phyloP scores from a whole-genome alignment of 2,797 vertebrate genomes.

The Microcaecilia unicolor region DNA sequence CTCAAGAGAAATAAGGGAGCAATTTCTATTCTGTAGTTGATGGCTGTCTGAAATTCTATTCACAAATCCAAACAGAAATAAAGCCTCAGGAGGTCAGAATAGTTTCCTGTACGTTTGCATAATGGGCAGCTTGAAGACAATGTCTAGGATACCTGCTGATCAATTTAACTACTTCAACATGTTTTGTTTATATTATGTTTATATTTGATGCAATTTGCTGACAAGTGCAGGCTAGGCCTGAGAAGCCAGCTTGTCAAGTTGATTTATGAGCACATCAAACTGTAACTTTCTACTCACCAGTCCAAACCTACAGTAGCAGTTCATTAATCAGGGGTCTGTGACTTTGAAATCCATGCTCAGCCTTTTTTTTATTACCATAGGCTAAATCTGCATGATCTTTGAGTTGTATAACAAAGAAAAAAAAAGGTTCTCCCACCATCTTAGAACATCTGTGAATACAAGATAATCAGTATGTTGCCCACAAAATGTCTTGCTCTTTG shows the following conservation, averaged over 20 bases:
- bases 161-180: constrained; percentile 82
- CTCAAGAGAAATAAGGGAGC: constrained; percentile 96
- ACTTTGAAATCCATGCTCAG: constrained; percentile 63
- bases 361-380: constrained; percentile 37
- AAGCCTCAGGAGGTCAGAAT: constrained; percentile 90
- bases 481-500: constrained; percentile 31
- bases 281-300: constrained; percentile 74
- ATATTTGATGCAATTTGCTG: constrained; percentile 70
- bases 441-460: constrained; percentile 20
- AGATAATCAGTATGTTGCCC: constrained; percentile 46
- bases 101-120: constrained; percentile 83
- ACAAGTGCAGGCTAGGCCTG: constrained; percentile 59
- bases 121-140: constrained; percentile 85
- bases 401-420: constrained; percentile 48
- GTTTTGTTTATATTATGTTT: constrained; percentile 78
- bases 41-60: constrained; percentile 92
- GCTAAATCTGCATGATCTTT: constrained; percentile 59
- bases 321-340: constrained; percentile 77
- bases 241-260: constrained; percentile 80
- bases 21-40: constrained; percentile 98
- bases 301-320: constrained; percentile 70
- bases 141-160: constrained; percentile 70
- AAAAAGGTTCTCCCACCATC: constrained; percentile 30
- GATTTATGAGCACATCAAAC: constrained; percentile 87
- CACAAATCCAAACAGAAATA: constrained; percentile 99